Percentiles rank a stretch among this genome's conserved stretches.
These are phyloP conservation scores for Seira musarum DNA, from an alignment of 2,888 invertebrate species.

Conservation along the genomic window DNA sequence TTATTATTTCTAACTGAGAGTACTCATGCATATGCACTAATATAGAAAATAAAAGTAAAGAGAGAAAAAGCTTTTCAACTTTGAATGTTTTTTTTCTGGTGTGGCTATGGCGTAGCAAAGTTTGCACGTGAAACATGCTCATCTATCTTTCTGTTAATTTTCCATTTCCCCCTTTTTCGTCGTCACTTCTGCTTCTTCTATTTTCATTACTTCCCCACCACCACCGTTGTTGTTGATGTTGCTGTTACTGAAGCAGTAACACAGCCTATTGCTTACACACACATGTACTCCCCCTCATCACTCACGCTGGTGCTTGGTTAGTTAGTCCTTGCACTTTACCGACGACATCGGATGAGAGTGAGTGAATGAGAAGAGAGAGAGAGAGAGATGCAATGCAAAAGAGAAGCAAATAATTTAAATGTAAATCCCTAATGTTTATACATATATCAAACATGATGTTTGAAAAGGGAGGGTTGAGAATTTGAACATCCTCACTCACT, in stretches of 20 bases:
- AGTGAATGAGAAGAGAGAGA: conserved; percentile 23
- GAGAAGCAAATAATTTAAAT: conserved; percentile 53
- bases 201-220: conserved; percentile 37
- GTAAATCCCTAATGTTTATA: conserved; percentile 55
- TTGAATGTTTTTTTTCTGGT: too few species aligned
- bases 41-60: too few species aligned
- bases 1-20: too few species aligned
- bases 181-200: conserved; percentile 45
- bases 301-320: too few species aligned
- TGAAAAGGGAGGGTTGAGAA: conserved; percentile 42
- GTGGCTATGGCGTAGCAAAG: background rate
- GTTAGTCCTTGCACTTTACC: conserved; percentile 38
- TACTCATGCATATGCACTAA: too few species aligned
- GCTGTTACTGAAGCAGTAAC: too few species aligned
- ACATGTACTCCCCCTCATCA: too few species aligned
- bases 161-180: conserved; percentile 52
- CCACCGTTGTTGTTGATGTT: too few species aligned
- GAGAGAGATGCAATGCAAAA: conserved; percentile 36
- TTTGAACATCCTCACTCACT: conserved; percentile 9
- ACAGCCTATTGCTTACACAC: too few species aligned
- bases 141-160: conserved; percentile 55
- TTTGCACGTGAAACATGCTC: conserved; percentile 51
- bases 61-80: conserved; percentile 27
- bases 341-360: conserved; percentile 18
- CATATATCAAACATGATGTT: conserved; percentile 45